Conservation (phyloP, 2,113 vertebrate species). For the Macquaria australasica region DNA sequence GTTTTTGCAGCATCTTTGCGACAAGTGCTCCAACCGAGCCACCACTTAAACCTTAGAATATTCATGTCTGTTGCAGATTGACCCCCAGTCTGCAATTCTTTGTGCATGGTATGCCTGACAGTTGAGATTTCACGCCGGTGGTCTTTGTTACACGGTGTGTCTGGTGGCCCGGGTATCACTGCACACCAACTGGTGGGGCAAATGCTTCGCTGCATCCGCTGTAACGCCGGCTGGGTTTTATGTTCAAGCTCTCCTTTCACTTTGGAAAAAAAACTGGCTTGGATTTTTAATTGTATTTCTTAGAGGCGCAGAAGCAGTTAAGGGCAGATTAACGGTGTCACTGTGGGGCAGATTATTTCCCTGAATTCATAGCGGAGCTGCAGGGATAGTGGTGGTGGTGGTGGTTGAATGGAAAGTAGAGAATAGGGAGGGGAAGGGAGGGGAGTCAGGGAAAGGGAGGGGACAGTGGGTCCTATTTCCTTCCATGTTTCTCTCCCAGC, state of each 20-base stretch:
- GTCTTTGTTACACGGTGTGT: constrained; percentile 75
- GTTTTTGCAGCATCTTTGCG: constrained; percentile 65
- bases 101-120: constrained; percentile 34
- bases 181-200: constrained; percentile 69
- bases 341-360: constrained; percentile 38
- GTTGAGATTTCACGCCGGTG: constrained; percentile 61
- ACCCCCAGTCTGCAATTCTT: not conserved
- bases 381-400: constrained; percentile 46
- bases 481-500: constrained; percentile 68
- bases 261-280: not conserved
- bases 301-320: not conserved
- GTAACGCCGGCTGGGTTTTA: constrained; percentile 9
- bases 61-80: not conserved
- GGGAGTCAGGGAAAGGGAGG: constrained; percentile 62
- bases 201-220: constrained; percentile 64
- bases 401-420: constrained; percentile 65
- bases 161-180: constrained; percentile 50
- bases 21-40: constrained; percentile 55
- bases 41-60: not conserved
- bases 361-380: constrained; percentile 63
- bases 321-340: constrained; percentile 11
- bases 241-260: not conserved
- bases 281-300: not conserved
- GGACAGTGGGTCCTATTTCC: constrained; percentile 73
- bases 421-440: constrained; percentile 69